Percentiles rank a stretch among this genome's conserved stretches.
These are phyloP conservation scores for Neolamprologus kungweensis DNA, from an alignment of 2,113 vertebrate genomes.

Conservation along the genomic window DNA sequence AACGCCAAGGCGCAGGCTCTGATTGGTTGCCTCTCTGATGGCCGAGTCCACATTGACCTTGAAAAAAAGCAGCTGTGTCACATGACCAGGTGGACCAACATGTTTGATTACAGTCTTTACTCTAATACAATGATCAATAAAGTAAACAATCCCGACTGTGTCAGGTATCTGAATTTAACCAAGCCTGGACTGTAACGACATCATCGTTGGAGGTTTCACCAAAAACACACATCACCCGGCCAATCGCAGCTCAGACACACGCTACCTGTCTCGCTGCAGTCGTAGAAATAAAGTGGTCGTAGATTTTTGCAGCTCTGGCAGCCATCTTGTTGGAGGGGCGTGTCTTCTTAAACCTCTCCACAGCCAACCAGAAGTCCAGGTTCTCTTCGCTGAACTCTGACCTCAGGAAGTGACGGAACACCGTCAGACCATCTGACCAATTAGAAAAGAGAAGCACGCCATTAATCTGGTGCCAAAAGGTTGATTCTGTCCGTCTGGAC, in stretches of 20 bases:
- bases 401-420: conserved; percentile 88
- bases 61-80: not conserved
- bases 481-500: not conserved
- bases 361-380: conserved; percentile 95
- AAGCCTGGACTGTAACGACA: not conserved
- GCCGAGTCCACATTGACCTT: conserved; percentile 92
- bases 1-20: conserved; percentile 76
- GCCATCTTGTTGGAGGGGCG: conserved; percentile 85
- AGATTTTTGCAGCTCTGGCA: conserved; percentile 83
- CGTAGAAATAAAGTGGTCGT: conserved; percentile 83
- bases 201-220: not conserved
- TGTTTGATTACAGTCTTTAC: not conserved
- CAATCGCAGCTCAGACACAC: not conserved
- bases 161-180: not conserved
- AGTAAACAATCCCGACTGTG: not conserved
- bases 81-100: not conserved
- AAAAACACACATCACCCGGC: not conserved
- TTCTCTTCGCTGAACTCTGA: conserved; percentile 96
- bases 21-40: conserved; percentile 84
- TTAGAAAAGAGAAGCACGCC: not conserved
- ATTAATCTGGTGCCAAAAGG: not conserved
- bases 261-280: conserved; percentile 66
- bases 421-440: conserved; percentile 80
- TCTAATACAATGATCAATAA: not conserved
- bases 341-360: conserved; percentile 86